A percentile compares a stretch with the other conserved stretches of the same genome.
Conservation (phyloP, 2,797 vertebrate species). For the Hydrocynus forskahlii region DNA sequence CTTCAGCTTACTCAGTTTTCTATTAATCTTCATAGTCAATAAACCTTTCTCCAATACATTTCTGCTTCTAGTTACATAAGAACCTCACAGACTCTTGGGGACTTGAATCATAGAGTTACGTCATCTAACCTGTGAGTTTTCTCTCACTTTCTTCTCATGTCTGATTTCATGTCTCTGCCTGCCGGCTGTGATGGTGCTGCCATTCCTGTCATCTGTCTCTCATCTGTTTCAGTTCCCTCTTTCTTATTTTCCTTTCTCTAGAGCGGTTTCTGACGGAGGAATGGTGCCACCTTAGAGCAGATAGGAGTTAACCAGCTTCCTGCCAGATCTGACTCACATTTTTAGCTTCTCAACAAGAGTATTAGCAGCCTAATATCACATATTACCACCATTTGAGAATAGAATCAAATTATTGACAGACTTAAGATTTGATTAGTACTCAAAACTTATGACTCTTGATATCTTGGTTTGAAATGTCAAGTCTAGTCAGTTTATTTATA, state of each 20-base stretch:
- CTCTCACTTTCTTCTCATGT: constrained; percentile 49
- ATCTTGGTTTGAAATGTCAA: too few species aligned
- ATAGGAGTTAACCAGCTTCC: constrained; percentile 10
- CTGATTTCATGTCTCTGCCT: constrained; percentile 38
- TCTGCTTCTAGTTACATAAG: constrained; percentile 85
- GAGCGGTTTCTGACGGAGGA: neutral
- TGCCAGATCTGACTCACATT: too few species aligned
- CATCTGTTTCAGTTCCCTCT: constrained; percentile 12
- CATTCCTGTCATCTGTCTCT: neutral
- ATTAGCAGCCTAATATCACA: too few species aligned
- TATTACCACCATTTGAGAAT: too few species aligned
- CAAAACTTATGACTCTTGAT: too few species aligned
- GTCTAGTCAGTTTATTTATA: too few species aligned
- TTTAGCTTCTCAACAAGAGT: too few species aligned
- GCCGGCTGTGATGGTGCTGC: constrained; percentile 12
- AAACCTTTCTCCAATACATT: constrained; percentile 50
- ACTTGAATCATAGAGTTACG: constrained; percentile 86
- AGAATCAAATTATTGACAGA: too few species aligned
- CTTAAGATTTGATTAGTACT: too few species aligned
- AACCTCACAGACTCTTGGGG: constrained; percentile 85
- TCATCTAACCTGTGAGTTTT: constrained; percentile 84
- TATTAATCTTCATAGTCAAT: neutral
- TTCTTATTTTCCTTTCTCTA: neutral
- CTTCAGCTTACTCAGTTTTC: neutral
- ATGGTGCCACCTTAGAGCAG: neutral